Conservation (phyloP, 2,797 vertebrate genomes). For the Anguilla obscura region DNA sequence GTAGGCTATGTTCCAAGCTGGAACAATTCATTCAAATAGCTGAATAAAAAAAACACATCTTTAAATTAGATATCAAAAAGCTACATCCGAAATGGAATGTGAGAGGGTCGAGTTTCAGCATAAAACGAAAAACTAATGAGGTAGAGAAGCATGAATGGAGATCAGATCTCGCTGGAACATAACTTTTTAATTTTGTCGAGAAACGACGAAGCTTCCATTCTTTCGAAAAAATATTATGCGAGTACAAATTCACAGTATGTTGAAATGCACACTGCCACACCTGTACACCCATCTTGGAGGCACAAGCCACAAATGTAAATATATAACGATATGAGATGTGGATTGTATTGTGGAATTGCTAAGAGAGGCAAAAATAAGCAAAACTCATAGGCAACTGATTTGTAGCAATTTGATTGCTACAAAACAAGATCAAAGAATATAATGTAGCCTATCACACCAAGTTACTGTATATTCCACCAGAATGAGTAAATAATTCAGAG, state of each 20-base stretch:
- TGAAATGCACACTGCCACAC: background rate
- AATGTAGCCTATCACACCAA: background rate
- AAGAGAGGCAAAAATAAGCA: background rate
- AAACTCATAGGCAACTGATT: background rate
- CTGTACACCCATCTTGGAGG: background rate
- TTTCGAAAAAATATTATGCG: background rate
- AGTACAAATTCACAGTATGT: background rate
- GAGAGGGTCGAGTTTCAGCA: background rate
- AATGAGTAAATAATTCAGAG: background rate
- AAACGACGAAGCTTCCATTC: background rate
- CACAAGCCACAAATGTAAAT: background rate
- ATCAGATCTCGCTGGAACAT: slow-evolving; percentile 1
- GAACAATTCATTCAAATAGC: background rate
- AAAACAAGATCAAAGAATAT: background rate
- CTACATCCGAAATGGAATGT: background rate
- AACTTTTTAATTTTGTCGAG: background rate
- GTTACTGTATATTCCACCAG: background rate
- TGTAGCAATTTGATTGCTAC: background rate
- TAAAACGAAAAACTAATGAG: background rate
- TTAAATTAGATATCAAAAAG: background rate
- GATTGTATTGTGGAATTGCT: background rate
- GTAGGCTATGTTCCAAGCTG: background rate
- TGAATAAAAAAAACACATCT: background rate
- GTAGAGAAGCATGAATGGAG: background rate
- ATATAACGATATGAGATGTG: background rate